Evolutionary conservation across 2,113 vertebrate species (phyloP), one percentile per base, ranked within the genome.

Genomic region (Thamnophis sirtalis): DNA sequence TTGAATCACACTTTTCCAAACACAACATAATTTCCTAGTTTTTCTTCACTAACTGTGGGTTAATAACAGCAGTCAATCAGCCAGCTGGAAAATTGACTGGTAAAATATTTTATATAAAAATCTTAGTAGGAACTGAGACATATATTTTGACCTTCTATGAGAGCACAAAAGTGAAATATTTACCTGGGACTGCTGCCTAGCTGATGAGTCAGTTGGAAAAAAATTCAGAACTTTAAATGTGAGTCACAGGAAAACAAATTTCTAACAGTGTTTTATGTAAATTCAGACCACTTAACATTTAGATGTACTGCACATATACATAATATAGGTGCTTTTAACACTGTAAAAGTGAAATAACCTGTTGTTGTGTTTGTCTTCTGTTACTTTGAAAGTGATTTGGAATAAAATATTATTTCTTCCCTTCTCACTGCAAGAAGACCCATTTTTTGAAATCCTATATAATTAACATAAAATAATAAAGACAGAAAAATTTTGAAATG

Each of bases 81-180:
- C 17, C 28, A 91, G n/a, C 21, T 87, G 48, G 90, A 50, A 86
- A 86, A 63, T 38, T 51, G 48, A 63, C 28, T 60, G 84, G 53
- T 91, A 87, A 91, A 91, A 53, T 73, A 91, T 60, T 87, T 73
- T 33, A 87, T 53, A 24, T 87, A 87, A 87, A 28, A 87, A 54
- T 54, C 49, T 54, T 19, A 87, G 84, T 49, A 54, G 51, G 49
- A 63, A 9, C 49, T 26, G n/a, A 68, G 56, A 48, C 33, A 58
- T 13, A 38, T 49, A 87, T 73, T 54, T 43, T 91, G 58, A 68
- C 58, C 56, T 48, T 85, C 58, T 54, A 38, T 38, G 49, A 53
- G 63, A 54, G 21, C 22, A 53, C 21, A 87, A 33, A 53, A 87
- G 73, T 48, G 85, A 68, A 87, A 48, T 91, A 91, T 87, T 87